These are phyloP conservation scores for Lepidiolamprologus cunningtoni DNA, from an alignment of 2,113 vertebrate species.

Conservation along the genomic window DNA sequence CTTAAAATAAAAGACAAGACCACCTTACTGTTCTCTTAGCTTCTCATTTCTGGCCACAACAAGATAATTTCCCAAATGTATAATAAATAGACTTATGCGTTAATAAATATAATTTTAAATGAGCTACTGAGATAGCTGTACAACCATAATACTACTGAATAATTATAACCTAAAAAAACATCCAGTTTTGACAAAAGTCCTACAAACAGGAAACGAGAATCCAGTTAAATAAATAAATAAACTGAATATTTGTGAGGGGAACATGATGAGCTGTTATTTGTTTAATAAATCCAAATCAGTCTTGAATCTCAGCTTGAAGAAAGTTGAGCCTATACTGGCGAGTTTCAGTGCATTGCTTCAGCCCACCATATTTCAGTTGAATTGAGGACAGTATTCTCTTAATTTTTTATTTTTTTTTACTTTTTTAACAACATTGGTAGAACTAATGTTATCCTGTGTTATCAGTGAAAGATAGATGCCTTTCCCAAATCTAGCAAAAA, in stretches of 20 bases:
- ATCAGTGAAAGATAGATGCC: background rate
- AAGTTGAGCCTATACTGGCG: background rate
- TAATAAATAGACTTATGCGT: background rate
- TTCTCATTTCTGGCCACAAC: background rate
- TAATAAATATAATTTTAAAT: background rate
- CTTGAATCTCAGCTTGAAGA: background rate
- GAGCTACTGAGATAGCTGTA: background rate
- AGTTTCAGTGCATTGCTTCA: background rate
- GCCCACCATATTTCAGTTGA: background rate
- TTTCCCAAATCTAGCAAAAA: background rate
- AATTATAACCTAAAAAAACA: background rate
- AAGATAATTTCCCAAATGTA: background rate
- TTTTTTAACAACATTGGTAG: background rate
- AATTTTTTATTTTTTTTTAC: fast-evolving
- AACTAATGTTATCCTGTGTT: background rate
- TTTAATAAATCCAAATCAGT: background rate
- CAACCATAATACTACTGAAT: background rate
- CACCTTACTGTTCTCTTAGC: background rate
- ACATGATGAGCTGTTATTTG: background rate
- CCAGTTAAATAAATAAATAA: background rate
- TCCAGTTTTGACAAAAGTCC: background rate
- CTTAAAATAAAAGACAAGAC: background rate
- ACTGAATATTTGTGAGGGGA: background rate
- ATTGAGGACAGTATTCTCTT: background rate
- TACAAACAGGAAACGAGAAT: background rate